Evolutionary conservation across 2,888 invertebrate species (phyloP), one percentile per base, ranked within the genome.

Genomic region (Epistrophella euchroma): DNA sequence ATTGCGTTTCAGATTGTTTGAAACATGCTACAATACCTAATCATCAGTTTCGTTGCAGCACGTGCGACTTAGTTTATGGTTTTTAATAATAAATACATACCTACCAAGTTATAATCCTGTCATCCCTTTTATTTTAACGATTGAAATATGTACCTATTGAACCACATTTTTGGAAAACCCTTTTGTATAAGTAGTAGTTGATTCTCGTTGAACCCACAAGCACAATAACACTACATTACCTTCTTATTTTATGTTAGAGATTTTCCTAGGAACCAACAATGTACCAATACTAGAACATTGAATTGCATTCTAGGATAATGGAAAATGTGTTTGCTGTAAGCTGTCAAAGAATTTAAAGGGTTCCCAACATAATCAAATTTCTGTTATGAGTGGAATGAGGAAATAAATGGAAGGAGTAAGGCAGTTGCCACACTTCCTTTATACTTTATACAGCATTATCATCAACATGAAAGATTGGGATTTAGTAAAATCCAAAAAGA

Each of bases 311-410:
- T 25, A 28, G 4, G 32, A 35, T 19, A 37, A 62, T 73, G 50
- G 25, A 37, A 85, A 82, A 77, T 71, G 62, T 55, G 82, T 86
- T 68, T 73, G 62, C 40, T 86, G 77, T 86, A 71, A 74, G 77
- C 86, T 86, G 86, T 86, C 86, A 86, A 74, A 70, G 43, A 71
- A 47, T 74, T 40, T 82, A 71, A 77, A 82, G 82, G 11, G 10
- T 47, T 47, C 35, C 50, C 64, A 13, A 70, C 58, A 45, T 45
- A 68, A 28, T 50, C 50, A 77, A 56, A 56, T 56, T 17, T 25
- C 5, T 37, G n/a, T 7, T 47, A 28, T 22, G 19, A 28, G 66
- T 32, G 66, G 45, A 66, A 76, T 52, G 47, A 45, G 25, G 22
- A 25, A 15, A 15, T 22, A 25, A 43, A 72, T 58, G 64, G 43